Conservation (phyloP, 2,797 vertebrate species). For the Synanceia verrucosa region DNA sequence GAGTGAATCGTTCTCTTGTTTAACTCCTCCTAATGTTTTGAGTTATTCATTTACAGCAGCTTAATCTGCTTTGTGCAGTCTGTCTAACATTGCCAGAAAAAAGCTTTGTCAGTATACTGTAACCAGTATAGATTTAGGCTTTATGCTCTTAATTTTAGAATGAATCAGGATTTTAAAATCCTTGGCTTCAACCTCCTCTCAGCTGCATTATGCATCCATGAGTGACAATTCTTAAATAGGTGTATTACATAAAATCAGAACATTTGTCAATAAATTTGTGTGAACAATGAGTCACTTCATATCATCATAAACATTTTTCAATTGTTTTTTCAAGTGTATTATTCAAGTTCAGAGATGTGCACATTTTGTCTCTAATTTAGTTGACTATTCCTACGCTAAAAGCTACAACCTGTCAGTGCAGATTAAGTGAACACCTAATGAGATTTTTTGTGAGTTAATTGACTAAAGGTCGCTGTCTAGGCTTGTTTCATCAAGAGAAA, state of each 20-base stretch:
- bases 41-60: constrained; percentile 31
- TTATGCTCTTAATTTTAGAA: constrained; percentile 14
- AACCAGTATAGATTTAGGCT: constrained; percentile 16
- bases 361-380: constrained; percentile 45
- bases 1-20: constrained; percentile 25
- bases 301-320: constrained; percentile 6
- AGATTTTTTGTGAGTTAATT: constrained; percentile 59
- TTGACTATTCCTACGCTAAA: constrained; percentile 52
- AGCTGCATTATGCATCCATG: background rate
- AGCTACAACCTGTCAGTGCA: constrained; percentile 51
- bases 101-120: constrained; percentile 18
- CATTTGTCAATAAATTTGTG: background rate
- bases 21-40: constrained; percentile 25
- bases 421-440: constrained; percentile 56
- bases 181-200: background rate
- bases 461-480: constrained; percentile 73
- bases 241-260: background rate
- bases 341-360: constrained; percentile 23
- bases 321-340: constrained; percentile 1
- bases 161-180: constrained; percentile 19
- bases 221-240: background rate
- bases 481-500: constrained; percentile 57
- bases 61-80: constrained; percentile 35
- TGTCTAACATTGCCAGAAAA: constrained; percentile 33
- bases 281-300: background rate